phyloP scores from a whole-genome alignment of 2,113 vertebrate genomes.

The Triplophysa rosa region DNA sequence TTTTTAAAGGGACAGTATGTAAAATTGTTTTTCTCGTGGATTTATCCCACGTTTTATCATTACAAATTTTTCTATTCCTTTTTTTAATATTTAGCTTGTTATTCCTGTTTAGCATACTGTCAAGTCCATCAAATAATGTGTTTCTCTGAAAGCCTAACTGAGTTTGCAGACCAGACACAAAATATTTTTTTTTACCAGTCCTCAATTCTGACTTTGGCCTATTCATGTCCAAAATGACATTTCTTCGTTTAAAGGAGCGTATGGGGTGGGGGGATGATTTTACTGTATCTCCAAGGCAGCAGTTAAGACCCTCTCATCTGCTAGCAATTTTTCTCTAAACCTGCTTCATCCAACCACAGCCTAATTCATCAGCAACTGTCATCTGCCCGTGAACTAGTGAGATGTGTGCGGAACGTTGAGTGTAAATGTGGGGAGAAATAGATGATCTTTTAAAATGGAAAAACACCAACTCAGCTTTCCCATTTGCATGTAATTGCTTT shows the following conservation, averaged over 20 bases:
- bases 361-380: conserved; percentile 76
- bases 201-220: conserved; percentile 19
- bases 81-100: conserved; percentile 47
- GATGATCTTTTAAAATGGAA: conserved; percentile 74
- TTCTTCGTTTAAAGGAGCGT: conserved; percentile 17
- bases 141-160: conserved; percentile 47
- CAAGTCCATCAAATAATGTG: conserved; percentile 48
- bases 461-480: conserved; percentile 63
- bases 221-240: conserved; percentile 14
- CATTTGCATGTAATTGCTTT: conserved; percentile 66
- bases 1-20: neutral
- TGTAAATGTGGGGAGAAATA: conserved; percentile 59
- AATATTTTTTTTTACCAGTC: conserved; percentile 24
- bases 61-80: conserved; percentile 20
- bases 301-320: conserved; percentile 76
- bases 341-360: conserved; percentile 71
- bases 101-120: conserved; percentile 42
- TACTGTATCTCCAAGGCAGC: conserved; percentile 44
- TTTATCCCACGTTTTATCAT: conserved; percentile 32
- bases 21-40: conserved; percentile 5
- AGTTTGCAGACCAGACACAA: conserved; percentile 36
- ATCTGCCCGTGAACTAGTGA: conserved; percentile 60
- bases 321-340: conserved; percentile 72
- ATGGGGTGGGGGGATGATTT: conserved; percentile 21
- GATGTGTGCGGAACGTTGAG: conserved; percentile 35